phyloP scores from a whole-genome alignment of 2,797 vertebrate species.

The Lacerta viridis region DNA sequence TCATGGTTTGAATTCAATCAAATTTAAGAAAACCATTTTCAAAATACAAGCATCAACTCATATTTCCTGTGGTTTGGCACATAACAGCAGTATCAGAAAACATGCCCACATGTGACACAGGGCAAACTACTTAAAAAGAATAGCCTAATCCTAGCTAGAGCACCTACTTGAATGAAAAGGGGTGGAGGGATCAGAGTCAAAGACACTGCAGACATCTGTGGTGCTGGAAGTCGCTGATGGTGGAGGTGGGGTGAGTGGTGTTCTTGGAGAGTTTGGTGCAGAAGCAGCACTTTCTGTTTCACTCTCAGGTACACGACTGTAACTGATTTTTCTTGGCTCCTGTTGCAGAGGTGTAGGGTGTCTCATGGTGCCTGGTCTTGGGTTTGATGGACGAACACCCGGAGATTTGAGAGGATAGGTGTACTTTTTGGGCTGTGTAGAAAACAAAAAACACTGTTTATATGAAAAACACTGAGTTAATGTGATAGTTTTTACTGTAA shows the following conservation, averaged over 20 bases:
- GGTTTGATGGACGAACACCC: constrained; percentile 92
- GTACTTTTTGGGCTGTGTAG: constrained; percentile 90
- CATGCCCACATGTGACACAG: background rate
- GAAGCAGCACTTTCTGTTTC: constrained; percentile 90
- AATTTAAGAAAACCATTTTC: background rate
- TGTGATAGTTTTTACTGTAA: background rate
- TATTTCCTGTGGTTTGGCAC: background rate
- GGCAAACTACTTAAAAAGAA: constrained; percentile 31
- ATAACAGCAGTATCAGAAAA: background rate
- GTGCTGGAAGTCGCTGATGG: constrained; percentile 91
- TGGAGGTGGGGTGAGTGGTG: constrained; percentile 92
- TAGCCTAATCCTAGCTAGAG: constrained; percentile 3
- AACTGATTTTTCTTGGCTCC: constrained; percentile 96
- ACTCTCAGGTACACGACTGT: constrained; percentile 94
- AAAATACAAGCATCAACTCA: background rate
- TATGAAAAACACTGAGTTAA: background rate
- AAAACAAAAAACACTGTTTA: constrained; percentile 52
- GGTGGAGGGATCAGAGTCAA: constrained; percentile 93
- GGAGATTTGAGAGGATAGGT: constrained; percentile 94
- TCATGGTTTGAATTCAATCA: background rate
- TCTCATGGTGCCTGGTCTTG: constrained; percentile 90
- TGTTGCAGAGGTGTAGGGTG: constrained; percentile 96
- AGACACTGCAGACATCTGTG: constrained; percentile 93
- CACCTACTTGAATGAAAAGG: constrained; percentile 95
- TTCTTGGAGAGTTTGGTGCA: constrained; percentile 93